These are phyloP conservation scores for Crambe crambe DNA, from an alignment of 37 sponge, comb jelly and placozoan genomes.

Conservation along the genomic window DNA sequence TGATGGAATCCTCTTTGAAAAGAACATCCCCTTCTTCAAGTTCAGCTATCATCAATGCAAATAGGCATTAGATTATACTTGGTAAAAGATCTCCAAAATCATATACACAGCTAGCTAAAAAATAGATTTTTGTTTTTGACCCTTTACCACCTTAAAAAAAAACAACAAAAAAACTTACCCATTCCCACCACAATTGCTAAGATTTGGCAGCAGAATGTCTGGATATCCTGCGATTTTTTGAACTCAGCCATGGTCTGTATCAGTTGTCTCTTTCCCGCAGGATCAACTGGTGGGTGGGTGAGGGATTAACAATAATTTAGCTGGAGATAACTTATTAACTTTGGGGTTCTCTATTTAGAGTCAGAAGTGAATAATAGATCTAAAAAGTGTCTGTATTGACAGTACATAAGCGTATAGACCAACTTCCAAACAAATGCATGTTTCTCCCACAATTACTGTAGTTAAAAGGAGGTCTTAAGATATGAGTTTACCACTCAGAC, in stretches of 20 bases:
- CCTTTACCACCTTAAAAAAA: not conserved
- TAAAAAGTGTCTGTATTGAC: no score
- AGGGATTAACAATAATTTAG: no score
- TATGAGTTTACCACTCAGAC: not conserved
- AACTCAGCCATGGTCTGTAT: constrained; percentile 36
- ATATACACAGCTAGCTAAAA: no score
- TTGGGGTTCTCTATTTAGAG: no score
- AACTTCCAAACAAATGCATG: no score
- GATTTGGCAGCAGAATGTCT: constrained; percentile 47
- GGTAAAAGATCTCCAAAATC: not conserved
- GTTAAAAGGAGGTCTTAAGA: no score
- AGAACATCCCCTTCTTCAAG: constrained; percentile 52
- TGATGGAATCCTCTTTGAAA: constrained; percentile 44
- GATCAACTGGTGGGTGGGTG: not conserved
- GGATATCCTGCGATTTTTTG: constrained; percentile 50
- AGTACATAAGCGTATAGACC: no score
- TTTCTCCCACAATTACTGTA: no score
- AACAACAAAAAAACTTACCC: constrained; percentile 19
- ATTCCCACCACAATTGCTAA: constrained; percentile 23
- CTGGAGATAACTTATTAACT: no score
- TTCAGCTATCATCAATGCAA: not conserved
- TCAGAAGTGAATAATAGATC: no score
- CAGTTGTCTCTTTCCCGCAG: not conserved
- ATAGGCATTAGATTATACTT: not conserved
- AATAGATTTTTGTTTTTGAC: no score